These are phyloP conservation scores for Umimayanthus chanpuru DNA, from an alignment of 92 coral and sea anemone genomes.

Conservation along the genomic window DNA sequence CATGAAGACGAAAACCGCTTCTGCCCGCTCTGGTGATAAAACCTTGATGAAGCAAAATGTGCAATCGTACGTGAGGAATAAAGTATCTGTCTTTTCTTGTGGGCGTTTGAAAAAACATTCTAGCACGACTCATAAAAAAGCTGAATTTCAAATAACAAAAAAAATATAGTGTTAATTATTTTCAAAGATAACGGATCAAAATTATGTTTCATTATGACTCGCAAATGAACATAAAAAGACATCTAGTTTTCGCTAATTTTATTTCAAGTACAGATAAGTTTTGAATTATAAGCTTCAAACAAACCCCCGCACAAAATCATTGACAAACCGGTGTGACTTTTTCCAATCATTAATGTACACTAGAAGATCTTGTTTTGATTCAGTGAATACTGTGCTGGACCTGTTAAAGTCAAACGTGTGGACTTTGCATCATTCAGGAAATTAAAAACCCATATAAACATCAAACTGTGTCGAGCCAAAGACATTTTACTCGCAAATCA, in stretches of 20 bases:
- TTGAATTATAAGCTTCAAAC: neutral
- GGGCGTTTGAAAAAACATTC: neutral
- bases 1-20: neutral
- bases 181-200: slow-evolving; percentile 41
- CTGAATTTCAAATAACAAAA: slow-evolving; percentile 19
- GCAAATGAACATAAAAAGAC: slow-evolving; percentile 35
- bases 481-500: slow-evolving; percentile 41
- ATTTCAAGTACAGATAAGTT: slow-evolving; percentile 25
- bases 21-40: neutral
- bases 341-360: slow-evolving; percentile 22
- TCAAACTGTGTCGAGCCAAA: slow-evolving; percentile 28
- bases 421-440: slow-evolving; percentile 31
- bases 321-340: slow-evolving; percentile 33
- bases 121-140: slow-evolving; percentile 11
- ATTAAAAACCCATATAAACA: slow-evolving; percentile 38
- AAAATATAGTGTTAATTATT: slow-evolving; percentile 35
- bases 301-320: neutral
- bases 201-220: slow-evolving; percentile 35
- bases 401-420: slow-evolving; percentile 23
- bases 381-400: slow-evolving; percentile 11
- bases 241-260: slow-evolving; percentile 37
- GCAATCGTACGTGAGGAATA: neutral
- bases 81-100: slow-evolving; percentile 6
- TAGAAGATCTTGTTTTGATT: slow-evolving; percentile 19
- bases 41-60: neutral